Percentiles rank a stretch among this genome's conserved stretches.
phyloP scores from a whole-genome alignment of 2,113 vertebrate species.

The Girardinichthys multiradiatus region DNA sequence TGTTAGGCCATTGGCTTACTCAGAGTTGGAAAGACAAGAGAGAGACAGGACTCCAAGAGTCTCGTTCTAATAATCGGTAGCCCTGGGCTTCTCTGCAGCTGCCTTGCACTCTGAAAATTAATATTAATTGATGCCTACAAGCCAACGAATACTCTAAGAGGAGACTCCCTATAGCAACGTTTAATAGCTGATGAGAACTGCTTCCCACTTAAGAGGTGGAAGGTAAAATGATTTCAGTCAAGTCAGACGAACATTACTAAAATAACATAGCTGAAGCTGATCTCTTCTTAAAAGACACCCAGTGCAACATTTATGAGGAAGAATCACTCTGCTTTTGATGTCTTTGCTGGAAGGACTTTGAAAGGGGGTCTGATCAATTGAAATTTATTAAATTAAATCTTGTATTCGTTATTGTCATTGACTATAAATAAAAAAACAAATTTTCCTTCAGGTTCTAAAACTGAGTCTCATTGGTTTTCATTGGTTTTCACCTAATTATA shows the following conservation, averaged over 20 bases:
- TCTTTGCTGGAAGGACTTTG: neutral
- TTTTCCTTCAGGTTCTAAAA: too few species aligned
- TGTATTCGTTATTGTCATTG: too few species aligned
- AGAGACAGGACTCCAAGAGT: neutral
- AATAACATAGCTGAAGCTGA: neutral
- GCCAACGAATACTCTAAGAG: neutral
- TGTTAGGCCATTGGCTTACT: neutral
- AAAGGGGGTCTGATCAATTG: too few species aligned
- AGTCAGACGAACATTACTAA: neutral
- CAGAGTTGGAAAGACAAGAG: neutral
- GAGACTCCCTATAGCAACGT: neutral
- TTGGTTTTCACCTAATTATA: too few species aligned
- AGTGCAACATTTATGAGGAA: neutral
- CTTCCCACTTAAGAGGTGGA: neutral
- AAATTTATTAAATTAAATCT: neutral
- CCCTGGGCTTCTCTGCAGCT: neutral
- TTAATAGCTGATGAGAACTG: conserved; percentile 1
- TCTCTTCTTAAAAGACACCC: neutral
- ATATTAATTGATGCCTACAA: conserved; percentile 8
- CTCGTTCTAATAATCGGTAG: neutral
- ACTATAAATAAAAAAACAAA: too few species aligned
- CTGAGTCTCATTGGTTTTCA: too few species aligned
- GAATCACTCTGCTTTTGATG: neutral
- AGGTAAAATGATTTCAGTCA: neutral
- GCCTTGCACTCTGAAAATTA: neutral